A percentile compares a stretch with the other conserved stretches of the same genome.
Evolutionary conservation across 2,113 vertebrate species (phyloP).

Genomic region (Bostrychus sinensis): DNA sequence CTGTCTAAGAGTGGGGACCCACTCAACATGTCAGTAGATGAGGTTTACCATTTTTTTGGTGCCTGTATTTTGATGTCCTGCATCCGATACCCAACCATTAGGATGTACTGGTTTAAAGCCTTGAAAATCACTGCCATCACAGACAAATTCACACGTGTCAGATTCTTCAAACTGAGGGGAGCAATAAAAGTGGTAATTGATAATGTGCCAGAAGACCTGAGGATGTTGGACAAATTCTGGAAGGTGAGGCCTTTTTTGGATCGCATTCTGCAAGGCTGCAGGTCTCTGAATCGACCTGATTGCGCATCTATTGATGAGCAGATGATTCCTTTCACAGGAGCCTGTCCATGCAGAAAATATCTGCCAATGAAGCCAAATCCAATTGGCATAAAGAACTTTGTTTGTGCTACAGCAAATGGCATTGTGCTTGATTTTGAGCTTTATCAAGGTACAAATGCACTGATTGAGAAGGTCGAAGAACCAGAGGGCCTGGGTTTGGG

Average conservation of each 20-base stretch:
- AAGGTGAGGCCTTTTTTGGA: conserved; percentile 1
- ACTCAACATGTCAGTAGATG: too few species aligned
- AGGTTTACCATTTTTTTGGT: too few species aligned
- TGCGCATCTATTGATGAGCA: background rate
- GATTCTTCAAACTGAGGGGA: background rate
- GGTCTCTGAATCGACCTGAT: background rate
- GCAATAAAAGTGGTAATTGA: background rate
- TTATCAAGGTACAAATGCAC: background rate
- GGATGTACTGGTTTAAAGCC: background rate
- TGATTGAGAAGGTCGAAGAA: background rate
- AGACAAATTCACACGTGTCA: too few species aligned
- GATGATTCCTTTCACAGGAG: background rate
- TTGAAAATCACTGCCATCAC: background rate
- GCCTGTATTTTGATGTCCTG: too few species aligned
- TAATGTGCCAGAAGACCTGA: background rate
- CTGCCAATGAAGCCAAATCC: background rate
- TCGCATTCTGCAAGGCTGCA: background rate
- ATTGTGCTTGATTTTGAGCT: background rate
- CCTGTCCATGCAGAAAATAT: background rate
- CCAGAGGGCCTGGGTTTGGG: background rate
- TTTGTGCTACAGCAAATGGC: background rate
- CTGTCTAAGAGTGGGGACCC: too few species aligned
- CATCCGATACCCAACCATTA: background rate
- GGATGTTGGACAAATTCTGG: background rate
- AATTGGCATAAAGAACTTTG: background rate